phyloP scores from a whole-genome alignment of 2,888 invertebrate species.

The Gortyna flavago region DNA sequence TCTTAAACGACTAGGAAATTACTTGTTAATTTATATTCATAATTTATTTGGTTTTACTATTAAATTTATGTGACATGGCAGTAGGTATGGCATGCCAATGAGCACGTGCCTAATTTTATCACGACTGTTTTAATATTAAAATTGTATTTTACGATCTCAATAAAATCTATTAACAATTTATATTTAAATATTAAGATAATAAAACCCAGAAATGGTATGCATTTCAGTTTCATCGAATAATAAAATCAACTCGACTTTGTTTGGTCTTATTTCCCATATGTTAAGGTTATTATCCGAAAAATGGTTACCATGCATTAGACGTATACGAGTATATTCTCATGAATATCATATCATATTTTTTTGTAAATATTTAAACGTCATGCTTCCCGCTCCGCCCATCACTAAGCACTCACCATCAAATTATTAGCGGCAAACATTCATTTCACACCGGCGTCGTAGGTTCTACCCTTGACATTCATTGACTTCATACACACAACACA shows the following conservation, averaged over 20 bases:
- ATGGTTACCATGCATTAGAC: too few relatives aligned
- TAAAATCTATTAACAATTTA: slow-evolving; percentile 10
- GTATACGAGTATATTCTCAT: not conserved
- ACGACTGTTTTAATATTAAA: slow-evolving; percentile 13
- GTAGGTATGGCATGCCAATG: not conserved
- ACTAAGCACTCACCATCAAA: slow-evolving; percentile 30
- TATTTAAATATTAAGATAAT: slow-evolving; percentile 24
- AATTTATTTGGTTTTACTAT: slow-evolving; percentile 17
- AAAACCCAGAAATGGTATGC: not conserved
- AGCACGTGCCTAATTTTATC: slow-evolving; percentile 1
- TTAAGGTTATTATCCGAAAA: not conserved
- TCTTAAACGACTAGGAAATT: not conserved
- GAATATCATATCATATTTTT: not conserved
- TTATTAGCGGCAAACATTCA: slow-evolving; percentile 54
- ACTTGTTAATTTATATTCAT: slow-evolving; percentile 2
- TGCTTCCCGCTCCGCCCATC: slow-evolving; percentile 29
- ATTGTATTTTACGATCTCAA: slow-evolving; percentile 29
- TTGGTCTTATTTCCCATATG: not conserved
- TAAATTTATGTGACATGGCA: not conserved
- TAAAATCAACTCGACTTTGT: not conserved
- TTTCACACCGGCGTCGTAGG: slow-evolving; percentile 64
- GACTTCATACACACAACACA: slow-evolving; percentile 48
- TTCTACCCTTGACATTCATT: slow-evolving; percentile 83
- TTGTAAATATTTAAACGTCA: not conserved
- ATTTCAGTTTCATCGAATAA: not conserved